Percentiles rank a stretch among this genome's conserved stretches.
phyloP scores from a whole-genome alignment of 2,797 vertebrate genomes.

The Lophura swinhoii region DNA sequence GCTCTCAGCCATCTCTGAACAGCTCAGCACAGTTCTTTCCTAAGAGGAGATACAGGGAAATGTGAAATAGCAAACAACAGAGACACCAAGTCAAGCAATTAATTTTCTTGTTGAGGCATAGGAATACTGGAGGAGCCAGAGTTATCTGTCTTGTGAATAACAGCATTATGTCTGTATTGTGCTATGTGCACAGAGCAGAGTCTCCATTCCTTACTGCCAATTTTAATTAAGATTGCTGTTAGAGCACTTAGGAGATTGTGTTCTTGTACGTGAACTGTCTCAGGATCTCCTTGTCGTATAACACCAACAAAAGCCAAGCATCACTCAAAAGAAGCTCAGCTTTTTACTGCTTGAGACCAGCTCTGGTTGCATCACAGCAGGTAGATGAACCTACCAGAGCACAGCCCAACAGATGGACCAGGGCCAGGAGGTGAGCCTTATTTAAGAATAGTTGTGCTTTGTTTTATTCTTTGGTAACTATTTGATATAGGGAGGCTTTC shows the following conservation, averaged over 20 bases:
- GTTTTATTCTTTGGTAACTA: not conserved
- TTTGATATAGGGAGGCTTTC: not conserved
- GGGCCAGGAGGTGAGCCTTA: not conserved
- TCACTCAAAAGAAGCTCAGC: not conserved
- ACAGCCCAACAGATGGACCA: not conserved
- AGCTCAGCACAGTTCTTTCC: not conserved
- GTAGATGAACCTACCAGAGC: not conserved
- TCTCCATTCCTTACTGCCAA: not conserved
- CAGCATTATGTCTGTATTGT: not conserved
- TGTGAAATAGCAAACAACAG: not conserved
- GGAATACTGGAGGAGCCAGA: not conserved
- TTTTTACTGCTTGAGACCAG: not conserved
- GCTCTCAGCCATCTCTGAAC: not conserved
- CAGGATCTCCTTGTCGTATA: not conserved
- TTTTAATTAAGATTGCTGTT: not conserved
- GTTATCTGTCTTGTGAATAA: not conserved
- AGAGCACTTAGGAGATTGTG: not conserved
- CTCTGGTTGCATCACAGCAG: not conserved
- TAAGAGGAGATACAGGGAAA: not conserved
- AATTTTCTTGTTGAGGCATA: not conserved
- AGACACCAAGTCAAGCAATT: not conserved
- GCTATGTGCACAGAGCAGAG: not conserved
- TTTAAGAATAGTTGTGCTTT: not conserved
- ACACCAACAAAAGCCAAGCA: not conserved
- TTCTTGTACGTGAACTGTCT: not conserved